Conservation (phyloP, 2,888 invertebrate species). For the Xestia rhomboidea region DNA sequence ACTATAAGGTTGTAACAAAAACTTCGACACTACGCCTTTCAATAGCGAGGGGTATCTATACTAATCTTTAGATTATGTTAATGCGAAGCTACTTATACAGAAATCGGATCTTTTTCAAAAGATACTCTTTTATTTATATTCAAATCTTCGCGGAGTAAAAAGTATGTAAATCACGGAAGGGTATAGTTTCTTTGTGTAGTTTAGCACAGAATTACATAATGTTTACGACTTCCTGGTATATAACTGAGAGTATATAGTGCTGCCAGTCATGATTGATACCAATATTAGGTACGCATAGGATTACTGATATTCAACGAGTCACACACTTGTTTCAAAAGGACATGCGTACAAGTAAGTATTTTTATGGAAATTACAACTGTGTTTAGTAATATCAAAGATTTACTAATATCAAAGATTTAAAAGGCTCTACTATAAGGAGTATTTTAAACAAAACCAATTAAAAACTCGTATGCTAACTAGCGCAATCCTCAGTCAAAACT, state of each 20-base stretch:
- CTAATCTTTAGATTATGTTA: conserved; percentile 79
- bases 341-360: too few species aligned
- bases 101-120: conserved; percentile 68
- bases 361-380: not conserved
- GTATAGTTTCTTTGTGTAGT: conserved; percentile 49
- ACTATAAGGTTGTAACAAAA: conserved; percentile 43
- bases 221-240: conserved; percentile 22
- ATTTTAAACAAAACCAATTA: not conserved
- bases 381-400: not conserved
- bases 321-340: not conserved
- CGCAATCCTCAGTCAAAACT: conserved; percentile 1
- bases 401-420: not conserved
- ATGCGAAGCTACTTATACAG: conserved; percentile 72
- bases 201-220: conserved; percentile 32
- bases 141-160: conserved; percentile 71
- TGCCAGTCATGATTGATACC: not conserved
- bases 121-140: conserved; percentile 71
- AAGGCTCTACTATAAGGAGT: not conserved
- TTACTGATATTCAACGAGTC: not conserved
- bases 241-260: not conserved
- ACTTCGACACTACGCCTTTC: conserved; percentile 47
- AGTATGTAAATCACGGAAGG: conserved; percentile 73
- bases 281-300: not conserved
- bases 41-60: conserved; percentile 59
- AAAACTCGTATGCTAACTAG: conserved; percentile 6